These are phyloP conservation scores for Andrena bucephala DNA, from an alignment of 2,888 invertebrate species.

Conservation along the genomic window DNA sequence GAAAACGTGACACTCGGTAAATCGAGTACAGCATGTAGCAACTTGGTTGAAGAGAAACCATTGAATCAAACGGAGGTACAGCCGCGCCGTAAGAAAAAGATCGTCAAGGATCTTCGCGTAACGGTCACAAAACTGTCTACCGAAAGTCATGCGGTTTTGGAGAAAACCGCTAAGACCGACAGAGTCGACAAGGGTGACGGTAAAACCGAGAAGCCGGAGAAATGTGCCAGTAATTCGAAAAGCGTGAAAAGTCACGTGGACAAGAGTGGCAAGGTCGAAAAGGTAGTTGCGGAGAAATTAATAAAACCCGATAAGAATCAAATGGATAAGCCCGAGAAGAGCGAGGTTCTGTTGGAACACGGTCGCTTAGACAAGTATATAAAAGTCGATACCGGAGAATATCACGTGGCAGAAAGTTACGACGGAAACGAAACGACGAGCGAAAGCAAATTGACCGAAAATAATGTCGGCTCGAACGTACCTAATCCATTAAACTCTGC, in stretches of 20 bases:
- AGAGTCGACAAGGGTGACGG: conserved; percentile 81
- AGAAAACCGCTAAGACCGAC: conserved; percentile 71
- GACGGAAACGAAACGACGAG: conserved; percentile 35
- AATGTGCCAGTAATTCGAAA: conserved; percentile 22
- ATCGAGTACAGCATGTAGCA: conserved; percentile 21
- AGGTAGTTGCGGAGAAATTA: conserved; percentile 75
- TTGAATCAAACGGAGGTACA: conserved; percentile 76
- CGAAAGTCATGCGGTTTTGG: conserved; percentile 69
- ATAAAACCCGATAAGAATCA: conserved; percentile 63
- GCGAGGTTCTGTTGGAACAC: conserved; percentile 59
- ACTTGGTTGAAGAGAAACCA: conserved; percentile 73
- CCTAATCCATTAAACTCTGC: conserved; percentile 68
- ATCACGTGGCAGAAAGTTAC: conserved; percentile 38
- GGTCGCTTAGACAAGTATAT: conserved; percentile 60
- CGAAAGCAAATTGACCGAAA: conserved; percentile 58
- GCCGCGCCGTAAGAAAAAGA: conserved; percentile 82
- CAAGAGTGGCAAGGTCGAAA: conserved; percentile 80
- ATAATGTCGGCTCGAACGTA: conserved; percentile 42
- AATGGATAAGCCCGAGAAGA: conserved; percentile 83
- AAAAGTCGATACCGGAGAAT: conserved; percentile 65
- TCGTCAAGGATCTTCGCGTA: conserved; percentile 82
- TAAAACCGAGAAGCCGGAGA: conserved; percentile 57
- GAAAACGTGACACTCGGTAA: conserved; percentile 82
- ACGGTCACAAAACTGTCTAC: conserved; percentile 82
- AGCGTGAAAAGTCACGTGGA: conserved; percentile 20